Evolutionary conservation across 2,888 invertebrate species (phyloP), one percentile per base, ranked within the genome.

Genomic region (Cheilosia variabilis): DNA sequence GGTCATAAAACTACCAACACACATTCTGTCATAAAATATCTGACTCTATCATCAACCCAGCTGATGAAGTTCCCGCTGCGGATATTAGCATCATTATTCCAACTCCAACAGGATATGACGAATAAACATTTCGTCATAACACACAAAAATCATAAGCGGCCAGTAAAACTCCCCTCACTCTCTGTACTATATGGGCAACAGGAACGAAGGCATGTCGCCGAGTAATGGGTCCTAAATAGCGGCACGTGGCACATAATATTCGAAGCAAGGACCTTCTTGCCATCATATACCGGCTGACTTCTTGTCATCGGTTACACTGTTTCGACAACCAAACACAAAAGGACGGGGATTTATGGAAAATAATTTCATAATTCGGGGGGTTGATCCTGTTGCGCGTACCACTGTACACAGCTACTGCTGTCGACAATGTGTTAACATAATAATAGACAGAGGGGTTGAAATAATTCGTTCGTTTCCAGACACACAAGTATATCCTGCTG

Each of bases 311-410:
- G 60, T 81, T 58, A 68, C 52, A 66, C 47, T 66, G 34, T 78
- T 37, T 27, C 43, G 45, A 24, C 19, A 71, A 19, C 41, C 19
- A n/a, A 31, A 66, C 13, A 72, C 65, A 78, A 69, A 81, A 65
- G 86, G 86, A 87, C 87, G 88, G 88, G 89, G 89, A 91, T 91
- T 88, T 91, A 91, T 90, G 91, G 89, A 90, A 92, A 91, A 91
- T 92, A 91, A 92, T 92, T 92, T 92, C 92, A 92, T 92, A 92
- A 92, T 91, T 92, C 89, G 89, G 89, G 90, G 90, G 91, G 91
- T 90, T 89, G 89, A 82, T 87, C 87, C 87, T 87, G 77, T 78
- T 80, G 80, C 80, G 77, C 76, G 57, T 80, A 50, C 53, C 50
- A 83, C 79, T 71, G 13, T 47, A 41, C 9, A 37, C 37, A 76